Base-by-base conservation (phyloP, 1,140 invertebrate species). In the Drosophila nikananu region DNA sequence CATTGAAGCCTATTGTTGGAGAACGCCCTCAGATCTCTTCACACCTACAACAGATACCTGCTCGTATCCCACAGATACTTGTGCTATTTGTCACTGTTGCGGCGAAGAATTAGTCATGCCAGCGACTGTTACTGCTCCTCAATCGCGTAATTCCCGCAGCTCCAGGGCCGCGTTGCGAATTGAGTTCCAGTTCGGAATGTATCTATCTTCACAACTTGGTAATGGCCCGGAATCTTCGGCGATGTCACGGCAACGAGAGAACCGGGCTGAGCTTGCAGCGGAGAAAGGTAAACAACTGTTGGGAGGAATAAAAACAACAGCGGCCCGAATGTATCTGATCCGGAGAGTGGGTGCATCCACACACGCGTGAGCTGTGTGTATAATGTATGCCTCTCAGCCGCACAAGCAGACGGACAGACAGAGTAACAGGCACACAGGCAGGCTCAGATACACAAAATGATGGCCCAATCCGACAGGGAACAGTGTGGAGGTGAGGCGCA, bases 291-390 rank as follows among this genome's bases (percentile, higher is more conserved):
- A 80, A 87, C 77, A 86, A 27, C 51, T 19, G 55, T 55, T 60
- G 49, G 63, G 58, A 79, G 72, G 51, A 81, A 65, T 42, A 72
- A 81, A 64, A 41, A 46, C 58, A 74, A 51, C 48, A 32, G 46
- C 19, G 17, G 23, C 63, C 41, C 57, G 39, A 82, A 77, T 64
- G 77, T 79, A 79, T 79, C 77, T 79, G 54, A 57, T 66, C 37
- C 60, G 60, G 77, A 82, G 75, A 71, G 83, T 87, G 83, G 83
- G 83, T 87, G 81, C 77, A 87, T 77, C 55, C 57, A 66, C 49
- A 82, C 62, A 77, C 79, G 72, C 80, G 72, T 83, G 73, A 75
- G 73, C 83, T 81, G 84, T 61, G 59, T 87, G 23, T 83, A 64
- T 77, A 86, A 83, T 83, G 52, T 78, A 49, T 71, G 73, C 77